phyloP scores from a whole-genome alignment of 2,888 invertebrate genomes.

The Dioctria linearis region DNA sequence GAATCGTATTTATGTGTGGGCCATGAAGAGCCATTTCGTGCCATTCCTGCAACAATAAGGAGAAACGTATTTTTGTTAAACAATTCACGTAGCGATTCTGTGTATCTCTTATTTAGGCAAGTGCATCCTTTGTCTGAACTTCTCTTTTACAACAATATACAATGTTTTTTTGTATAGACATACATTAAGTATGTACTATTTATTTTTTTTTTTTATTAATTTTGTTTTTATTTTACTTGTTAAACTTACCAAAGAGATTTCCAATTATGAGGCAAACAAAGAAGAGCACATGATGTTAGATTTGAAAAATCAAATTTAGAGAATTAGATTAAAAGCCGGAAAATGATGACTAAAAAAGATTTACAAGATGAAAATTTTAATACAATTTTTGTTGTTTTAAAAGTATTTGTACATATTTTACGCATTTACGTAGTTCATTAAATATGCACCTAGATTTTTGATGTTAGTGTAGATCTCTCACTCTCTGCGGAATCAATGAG shows the following conservation, averaged over 20 bases:
- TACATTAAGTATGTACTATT: constrained; percentile 6
- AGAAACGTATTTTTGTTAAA: constrained; percentile 22
- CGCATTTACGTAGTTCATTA: too few species aligned
- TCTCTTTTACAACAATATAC: constrained; percentile 15
- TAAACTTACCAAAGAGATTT: constrained; percentile 61
- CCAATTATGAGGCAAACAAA: constrained; percentile 65
- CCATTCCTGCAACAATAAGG: constrained; percentile 74
- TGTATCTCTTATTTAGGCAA: not conserved
- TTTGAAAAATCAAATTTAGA: constrained; percentile 61
- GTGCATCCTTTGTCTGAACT: constrained; percentile 20
- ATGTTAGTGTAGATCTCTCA: too few species aligned
- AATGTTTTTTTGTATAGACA: constrained; percentile 6
- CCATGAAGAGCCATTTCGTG: constrained; percentile 80
- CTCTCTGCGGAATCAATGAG: too few species aligned
- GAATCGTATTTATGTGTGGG: constrained; percentile 75
- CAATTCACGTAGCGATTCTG: not conserved
- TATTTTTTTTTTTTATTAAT: constrained; percentile 50
- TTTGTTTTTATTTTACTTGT: constrained; percentile 53
- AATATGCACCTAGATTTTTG: too few species aligned
- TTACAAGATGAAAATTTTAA: not conserved
- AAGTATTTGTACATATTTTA: too few species aligned
- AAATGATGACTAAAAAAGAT: constrained; percentile 15
- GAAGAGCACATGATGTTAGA: constrained; percentile 64
- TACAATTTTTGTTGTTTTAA: too few species aligned
- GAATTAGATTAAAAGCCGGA: constrained; percentile 53